A percentile compares a stretch with the other conserved stretches of the same genome.
phyloP scores from a whole-genome alignment of 1,140 invertebrate species.

The Listronotus oregonensis region DNA sequence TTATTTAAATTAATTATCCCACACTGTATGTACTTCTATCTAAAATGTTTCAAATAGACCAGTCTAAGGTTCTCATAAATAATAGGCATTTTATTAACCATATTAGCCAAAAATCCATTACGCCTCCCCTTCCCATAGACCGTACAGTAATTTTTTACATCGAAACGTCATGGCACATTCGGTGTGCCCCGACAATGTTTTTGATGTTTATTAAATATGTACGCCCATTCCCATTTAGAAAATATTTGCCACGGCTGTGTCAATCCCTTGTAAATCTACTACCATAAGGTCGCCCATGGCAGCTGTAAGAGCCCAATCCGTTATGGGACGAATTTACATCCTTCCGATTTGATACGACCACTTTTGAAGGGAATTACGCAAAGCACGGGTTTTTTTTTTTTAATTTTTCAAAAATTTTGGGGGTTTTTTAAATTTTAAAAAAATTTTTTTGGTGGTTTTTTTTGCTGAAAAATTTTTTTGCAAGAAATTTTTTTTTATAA shows the following conservation, averaged over 20 bases:
- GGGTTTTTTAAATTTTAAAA: no score
- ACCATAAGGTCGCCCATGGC: constrained; percentile 31
- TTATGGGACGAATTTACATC: constrained; percentile 37
- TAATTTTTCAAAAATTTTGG: no score
- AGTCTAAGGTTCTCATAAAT: not conserved
- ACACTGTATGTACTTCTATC: no score
- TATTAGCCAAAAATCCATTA: constrained; percentile 32
- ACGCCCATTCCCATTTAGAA: constrained; percentile 42
- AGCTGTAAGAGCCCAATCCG: constrained; percentile 34
- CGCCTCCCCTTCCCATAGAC: constrained; percentile 16
- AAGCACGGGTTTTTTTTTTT: not conserved
- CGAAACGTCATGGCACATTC: constrained; percentile 35
- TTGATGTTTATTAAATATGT: constrained; percentile 39
- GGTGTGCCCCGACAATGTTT: constrained; percentile 33
- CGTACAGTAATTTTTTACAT: constrained; percentile 29
- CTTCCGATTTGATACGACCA: constrained; percentile 28
- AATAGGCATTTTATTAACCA: constrained; percentile 29
- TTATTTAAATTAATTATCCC: no score
- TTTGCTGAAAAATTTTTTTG: no score
- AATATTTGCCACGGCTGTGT: constrained; percentile 43
- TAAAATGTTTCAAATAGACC: no score
- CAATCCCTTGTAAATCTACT: constrained; percentile 27
- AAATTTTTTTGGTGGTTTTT: no score
- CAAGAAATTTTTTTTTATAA: no score
- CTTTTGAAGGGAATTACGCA: constrained; percentile 15